Evolutionary conservation across 2,888 invertebrate species (phyloP), one percentile per base, ranked within the genome.

Genomic region (Tiphia femorata): DNA sequence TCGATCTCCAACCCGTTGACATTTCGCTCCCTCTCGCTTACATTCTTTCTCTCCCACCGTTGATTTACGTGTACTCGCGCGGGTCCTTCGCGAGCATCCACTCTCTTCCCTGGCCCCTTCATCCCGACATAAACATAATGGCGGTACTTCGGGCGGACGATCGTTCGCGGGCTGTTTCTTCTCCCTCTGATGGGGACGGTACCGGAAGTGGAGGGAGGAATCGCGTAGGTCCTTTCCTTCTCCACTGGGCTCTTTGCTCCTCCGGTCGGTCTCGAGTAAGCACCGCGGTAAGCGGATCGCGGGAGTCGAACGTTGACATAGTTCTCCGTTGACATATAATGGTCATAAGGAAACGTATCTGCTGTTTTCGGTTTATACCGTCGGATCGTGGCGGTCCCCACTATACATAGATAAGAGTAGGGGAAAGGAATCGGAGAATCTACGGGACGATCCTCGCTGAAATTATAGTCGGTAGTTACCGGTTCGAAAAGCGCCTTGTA

Each of bases 281-380:
- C 48, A 61, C 50, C 37, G 43, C 48, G 20, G 59, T 61, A 62
- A 66, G 59, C 64, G 57, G 62, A 68, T 67, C 61, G 67, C 58
- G 56, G n/a, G 48, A 64, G 64, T 69, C 67, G 64, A 65, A 59
- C 49, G 67, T 63, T 65, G 67, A 64, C 64, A 64, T 46, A 65
- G 63, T 67, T 63, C 59, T 62, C 49, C 40, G 27, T 46, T 35
- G 38, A 19, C 47, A 52, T 51, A 33, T 58, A 57, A 64, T 62
- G 64, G 60, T 58, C 58, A 57, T 56, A 49, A 57, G 63, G 63
- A 62, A 68, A 70, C 58, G 50, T 49, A n/a, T n/a, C n/a, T n/a
- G n/a, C n/a, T n/a, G n/a, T n/a, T n/a, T n/a, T n/a, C n/a, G n/a
- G n/a, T n/a, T n/a, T n/a, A n/a, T n/a, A n/a, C n/a, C n/a, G n/a